Percentiles rank a stretch among this genome's conserved stretches.
These are phyloP conservation scores for Aleiodes alternator DNA, from an alignment of 2,888 invertebrate genomes.

Conservation along the genomic window DNA sequence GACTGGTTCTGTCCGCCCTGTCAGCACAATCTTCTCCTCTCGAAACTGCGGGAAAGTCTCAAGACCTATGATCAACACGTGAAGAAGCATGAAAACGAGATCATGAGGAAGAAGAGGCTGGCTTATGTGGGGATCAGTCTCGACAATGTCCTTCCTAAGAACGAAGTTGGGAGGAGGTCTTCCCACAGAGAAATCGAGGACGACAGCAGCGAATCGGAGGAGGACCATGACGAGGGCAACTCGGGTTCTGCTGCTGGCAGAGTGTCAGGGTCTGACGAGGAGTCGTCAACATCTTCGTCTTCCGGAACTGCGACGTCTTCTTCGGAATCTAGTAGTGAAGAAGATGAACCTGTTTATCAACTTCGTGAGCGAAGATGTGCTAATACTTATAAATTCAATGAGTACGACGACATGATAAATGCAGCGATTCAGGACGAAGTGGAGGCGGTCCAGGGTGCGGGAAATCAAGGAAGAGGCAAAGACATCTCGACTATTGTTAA, in stretches of 20 bases:
- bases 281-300: conserved; percentile 64
- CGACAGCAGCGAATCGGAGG: conserved; percentile 48
- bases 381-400: conserved; percentile 90
- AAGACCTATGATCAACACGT: conserved; percentile 86
- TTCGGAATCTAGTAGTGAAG: conserved; percentile 76
- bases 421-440: conserved; percentile 90
- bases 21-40: conserved; percentile 87
- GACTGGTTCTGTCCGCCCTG: conserved; percentile 99
- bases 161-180: conserved; percentile 60
- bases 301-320: conserved; percentile 60
- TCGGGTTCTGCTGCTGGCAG: conserved; percentile 19
- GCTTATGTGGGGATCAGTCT: conserved; percentile 86
- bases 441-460: conserved; percentile 85
- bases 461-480: conserved; percentile 90
- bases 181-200: conserved; percentile 62
- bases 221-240: conserved; percentile 57
- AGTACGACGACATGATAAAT: conserved; percentile 96
- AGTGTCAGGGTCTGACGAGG: conserved; percentile 54
- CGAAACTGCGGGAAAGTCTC: conserved; percentile 84
- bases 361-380: conserved; percentile 87
- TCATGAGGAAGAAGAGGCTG: conserved; percentile 82
- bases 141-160: conserved; percentile 81
- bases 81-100: conserved; percentile 81
- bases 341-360: conserved; percentile 88
- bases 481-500: conserved; percentile 92